Evolutionary conservation across 2,797 vertebrate genomes (phyloP).

Genomic region (Poliocrania exsul): DNA sequence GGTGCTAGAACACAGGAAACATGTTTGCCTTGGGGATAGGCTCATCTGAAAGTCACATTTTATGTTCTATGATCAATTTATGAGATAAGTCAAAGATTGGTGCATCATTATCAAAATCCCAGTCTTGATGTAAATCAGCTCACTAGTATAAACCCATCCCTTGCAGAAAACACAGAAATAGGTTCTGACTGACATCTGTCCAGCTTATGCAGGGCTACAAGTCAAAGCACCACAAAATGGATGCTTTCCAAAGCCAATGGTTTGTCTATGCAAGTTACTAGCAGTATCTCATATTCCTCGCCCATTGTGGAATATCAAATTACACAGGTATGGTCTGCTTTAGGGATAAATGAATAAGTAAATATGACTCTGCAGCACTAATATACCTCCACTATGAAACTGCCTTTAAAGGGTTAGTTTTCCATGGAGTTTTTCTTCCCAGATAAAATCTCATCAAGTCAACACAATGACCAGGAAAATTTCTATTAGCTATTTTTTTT

Average conservation of each 20-base stretch:
- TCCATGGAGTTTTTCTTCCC: rapidly evolving
- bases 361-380: not conserved
- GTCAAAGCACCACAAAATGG: rapidly evolving
- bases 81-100: rapidly evolving
- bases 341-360: not conserved
- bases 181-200: not conserved
- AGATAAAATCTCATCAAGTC: not conserved
- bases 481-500: not conserved
- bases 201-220: not conserved
- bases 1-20: not conserved
- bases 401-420: not conserved
- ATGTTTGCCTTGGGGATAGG: rapidly evolving
- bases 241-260: not conserved
- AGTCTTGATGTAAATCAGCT: not conserved
- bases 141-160: not conserved
- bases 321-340: not conserved
- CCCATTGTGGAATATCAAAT: not conserved
- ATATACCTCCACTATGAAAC: not conserved
- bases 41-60: not conserved
- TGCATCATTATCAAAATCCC: not conserved
- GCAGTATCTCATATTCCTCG: not conserved
- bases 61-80: not conserved
- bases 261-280: not conserved
- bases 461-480: not conserved
- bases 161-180: rapidly evolving